These are phyloP conservation scores for Heliconius himera DNA, from an alignment of 1,140 invertebrate species.

Conservation along the genomic window DNA sequence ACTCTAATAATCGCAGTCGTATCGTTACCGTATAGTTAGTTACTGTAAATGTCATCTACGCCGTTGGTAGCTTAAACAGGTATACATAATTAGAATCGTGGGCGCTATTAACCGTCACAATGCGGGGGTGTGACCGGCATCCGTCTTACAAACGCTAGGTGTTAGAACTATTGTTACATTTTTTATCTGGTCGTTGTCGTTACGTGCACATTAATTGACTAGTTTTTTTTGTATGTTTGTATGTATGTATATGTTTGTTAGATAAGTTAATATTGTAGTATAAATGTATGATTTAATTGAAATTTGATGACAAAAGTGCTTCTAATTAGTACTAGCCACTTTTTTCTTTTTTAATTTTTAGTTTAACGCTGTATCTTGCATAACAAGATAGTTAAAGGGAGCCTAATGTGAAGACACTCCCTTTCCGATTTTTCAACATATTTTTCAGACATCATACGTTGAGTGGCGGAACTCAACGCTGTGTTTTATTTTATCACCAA, in stretches of 20 bases:
- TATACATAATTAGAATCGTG: constrained; percentile 67
- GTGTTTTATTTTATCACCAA: too few relatives aligned
- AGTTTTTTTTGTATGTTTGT: background rate
- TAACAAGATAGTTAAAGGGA: too few relatives aligned
- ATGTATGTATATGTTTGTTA: background rate
- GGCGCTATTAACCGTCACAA: constrained; percentile 57
- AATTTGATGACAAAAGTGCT: too few relatives aligned
- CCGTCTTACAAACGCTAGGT: constrained; percentile 62
- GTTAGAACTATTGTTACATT: constrained; percentile 66
- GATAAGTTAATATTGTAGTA: background rate
- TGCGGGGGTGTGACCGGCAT: constrained; percentile 51
- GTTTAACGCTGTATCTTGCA: too few relatives aligned
- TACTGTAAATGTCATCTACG: constrained; percentile 24
- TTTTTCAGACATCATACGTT: too few relatives aligned
- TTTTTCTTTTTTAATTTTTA: background rate
- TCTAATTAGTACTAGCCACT: too few relatives aligned
- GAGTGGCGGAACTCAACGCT: too few relatives aligned
- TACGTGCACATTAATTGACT: constrained; percentile 29
- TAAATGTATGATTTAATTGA: too few relatives aligned
- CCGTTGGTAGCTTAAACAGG: constrained; percentile 57
- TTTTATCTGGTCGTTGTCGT: constrained; percentile 34
- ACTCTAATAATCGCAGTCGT: constrained; percentile 6
- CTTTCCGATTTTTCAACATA: too few relatives aligned
- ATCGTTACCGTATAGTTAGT: constrained; percentile 35
- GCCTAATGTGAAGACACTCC: too few relatives aligned